Evolutionary conservation across 2,888 invertebrate genomes (phyloP).

Genomic region (Tenthredo distinguenda): DNA sequence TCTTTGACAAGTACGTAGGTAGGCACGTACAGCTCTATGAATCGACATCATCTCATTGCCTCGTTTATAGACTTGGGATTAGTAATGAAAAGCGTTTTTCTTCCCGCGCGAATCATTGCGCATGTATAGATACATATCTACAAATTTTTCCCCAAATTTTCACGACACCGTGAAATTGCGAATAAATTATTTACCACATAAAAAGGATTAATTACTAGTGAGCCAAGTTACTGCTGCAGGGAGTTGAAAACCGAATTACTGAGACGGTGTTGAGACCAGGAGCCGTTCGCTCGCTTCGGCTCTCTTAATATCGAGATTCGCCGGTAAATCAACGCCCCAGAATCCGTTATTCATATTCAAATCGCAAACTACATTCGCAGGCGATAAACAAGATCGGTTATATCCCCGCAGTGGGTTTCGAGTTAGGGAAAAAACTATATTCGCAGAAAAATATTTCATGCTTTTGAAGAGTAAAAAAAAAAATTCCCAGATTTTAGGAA

Average conservation of each 20-base stretch:
- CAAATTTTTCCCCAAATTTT: not conserved
- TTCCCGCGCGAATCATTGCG: too few species aligned
- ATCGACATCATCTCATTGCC: not conserved
- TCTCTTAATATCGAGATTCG: constrained; percentile 7
- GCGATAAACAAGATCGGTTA: not conserved
- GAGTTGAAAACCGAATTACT: not conserved
- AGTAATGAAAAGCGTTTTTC: too few species aligned
- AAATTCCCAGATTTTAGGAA: too few species aligned
- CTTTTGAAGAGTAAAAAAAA: too few species aligned
- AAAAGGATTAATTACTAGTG: constrained; percentile 25
- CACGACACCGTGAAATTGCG: constrained; percentile 28
- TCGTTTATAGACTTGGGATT: not conserved
- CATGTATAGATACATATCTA: not conserved
- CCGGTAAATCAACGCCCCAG: not conserved
- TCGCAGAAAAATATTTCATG: not conserved
- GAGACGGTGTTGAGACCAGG: not conserved
- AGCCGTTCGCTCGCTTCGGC: too few species aligned
- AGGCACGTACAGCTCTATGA: not conserved
- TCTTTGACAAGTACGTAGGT: not conserved
- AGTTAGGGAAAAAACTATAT: not conserved
- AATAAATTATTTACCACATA: constrained; percentile 21
- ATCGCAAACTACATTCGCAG: not conserved
- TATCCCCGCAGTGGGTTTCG: not conserved
- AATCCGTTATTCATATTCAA: not conserved
- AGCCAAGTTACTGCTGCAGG: not conserved